These are phyloP conservation scores for Mallotus villosus DNA, from an alignment of 2,797 vertebrate species.

Conservation along the genomic window DNA sequence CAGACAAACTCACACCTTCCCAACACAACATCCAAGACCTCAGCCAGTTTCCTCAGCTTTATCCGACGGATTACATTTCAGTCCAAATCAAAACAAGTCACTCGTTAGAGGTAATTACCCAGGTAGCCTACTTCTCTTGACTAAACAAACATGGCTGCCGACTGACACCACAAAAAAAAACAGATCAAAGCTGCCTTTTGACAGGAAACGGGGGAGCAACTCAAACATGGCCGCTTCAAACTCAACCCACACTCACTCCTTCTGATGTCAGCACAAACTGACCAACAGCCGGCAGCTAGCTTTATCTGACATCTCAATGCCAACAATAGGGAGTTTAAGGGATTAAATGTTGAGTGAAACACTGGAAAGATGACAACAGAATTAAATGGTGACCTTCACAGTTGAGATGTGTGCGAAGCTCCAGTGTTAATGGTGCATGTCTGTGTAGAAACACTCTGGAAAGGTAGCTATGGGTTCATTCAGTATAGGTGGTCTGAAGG, in stretches of 20 bases:
- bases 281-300: not conserved
- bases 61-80: constrained; percentile 70
- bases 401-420: constrained; percentile 48
- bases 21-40: constrained; percentile 39
- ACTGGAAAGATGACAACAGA: constrained; percentile 13
- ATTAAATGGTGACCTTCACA: constrained; percentile 52
- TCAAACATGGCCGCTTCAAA: constrained; percentile 42
- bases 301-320: constrained; percentile 10
- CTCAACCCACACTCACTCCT: constrained; percentile 17
- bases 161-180: constrained; percentile 70
- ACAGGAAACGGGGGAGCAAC: constrained; percentile 45
- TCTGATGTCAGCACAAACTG: constrained; percentile 14
- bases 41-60: constrained; percentile 52
- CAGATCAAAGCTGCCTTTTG: constrained; percentile 68
- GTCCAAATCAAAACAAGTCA: constrained; percentile 77
- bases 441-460: constrained; percentile 22
- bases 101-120: constrained; percentile 77
- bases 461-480: constrained; percentile 7
- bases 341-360: constrained; percentile 48
- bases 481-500: constrained; percentile 54
- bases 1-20: constrained; percentile 39
- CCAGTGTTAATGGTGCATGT: constrained; percentile 62
- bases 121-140: constrained; percentile 68
- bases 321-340: not conserved
- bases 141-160: constrained; percentile 76